A percentile compares a stretch with the other conserved stretches of the same genome.
These are phyloP conservation scores for Tenthredo livida DNA, from an alignment of 2,888 invertebrate species.

Conservation along the genomic window DNA sequence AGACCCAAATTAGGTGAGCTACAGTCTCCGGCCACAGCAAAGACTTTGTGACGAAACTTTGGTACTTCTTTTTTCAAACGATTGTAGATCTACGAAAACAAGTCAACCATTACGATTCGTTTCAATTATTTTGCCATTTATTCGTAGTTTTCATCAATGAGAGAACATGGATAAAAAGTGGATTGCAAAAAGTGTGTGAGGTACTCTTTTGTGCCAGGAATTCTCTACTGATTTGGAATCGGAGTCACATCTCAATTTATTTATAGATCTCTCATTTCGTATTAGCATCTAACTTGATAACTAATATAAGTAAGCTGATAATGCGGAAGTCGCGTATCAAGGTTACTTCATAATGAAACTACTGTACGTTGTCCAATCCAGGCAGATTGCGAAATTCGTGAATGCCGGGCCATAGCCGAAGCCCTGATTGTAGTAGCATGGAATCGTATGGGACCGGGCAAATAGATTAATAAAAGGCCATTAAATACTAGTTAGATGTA, in stretches of 20 bases:
- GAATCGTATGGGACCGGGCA: not conserved
- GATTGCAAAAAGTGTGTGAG: not conserved
- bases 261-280: not conserved
- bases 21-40: constrained; percentile 81
- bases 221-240: not conserved
- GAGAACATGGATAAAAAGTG: not conserved
- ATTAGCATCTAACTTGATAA: not conserved
- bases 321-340: not conserved
- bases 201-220: not conserved
- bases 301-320: not conserved
- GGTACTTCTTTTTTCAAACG: constrained; percentile 79
- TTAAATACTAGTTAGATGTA: not conserved
- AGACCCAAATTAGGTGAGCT: constrained; percentile 80
- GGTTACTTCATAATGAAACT: not conserved
- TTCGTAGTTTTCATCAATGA: not conserved
- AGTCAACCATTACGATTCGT: not conserved
- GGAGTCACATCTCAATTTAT: not conserved
- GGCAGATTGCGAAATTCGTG: not conserved
- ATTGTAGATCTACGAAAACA: constrained; percentile 78
- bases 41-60: constrained; percentile 80
- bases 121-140: not conserved
- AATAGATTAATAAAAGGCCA: not conserved
- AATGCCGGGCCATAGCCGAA: not conserved
- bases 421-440: not conserved
- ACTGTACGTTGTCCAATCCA: not conserved